phyloP scores from a whole-genome alignment of 2,888 invertebrate genomes.

The Volucella bombylans region DNA sequence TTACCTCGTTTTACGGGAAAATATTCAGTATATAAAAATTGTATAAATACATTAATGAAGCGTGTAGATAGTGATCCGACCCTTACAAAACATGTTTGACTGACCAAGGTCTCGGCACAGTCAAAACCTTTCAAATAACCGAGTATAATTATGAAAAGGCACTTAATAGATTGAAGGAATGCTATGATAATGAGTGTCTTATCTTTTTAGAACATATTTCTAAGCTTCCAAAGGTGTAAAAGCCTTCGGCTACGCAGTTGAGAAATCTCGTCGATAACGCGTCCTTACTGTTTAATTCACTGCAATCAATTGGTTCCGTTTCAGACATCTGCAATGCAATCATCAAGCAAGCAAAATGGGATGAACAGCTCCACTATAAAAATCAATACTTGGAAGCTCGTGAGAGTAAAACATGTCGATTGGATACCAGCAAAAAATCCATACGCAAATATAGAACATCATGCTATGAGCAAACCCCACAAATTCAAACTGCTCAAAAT shows the following conservation, averaged over 20 bases:
- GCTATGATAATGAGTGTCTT: slow-evolving; percentile 9
- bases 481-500: slow-evolving; percentile 32
- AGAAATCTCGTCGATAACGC: too few relatives aligned
- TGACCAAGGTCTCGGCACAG: slow-evolving; percentile 16
- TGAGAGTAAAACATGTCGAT: too few relatives aligned
- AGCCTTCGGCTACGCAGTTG: too few relatives aligned
- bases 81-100: slow-evolving; percentile 21
- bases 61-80: not conserved
- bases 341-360: too few relatives aligned
- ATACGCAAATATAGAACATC: not conserved
- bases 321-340: not conserved
- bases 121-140: not conserved
- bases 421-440: too few relatives aligned
- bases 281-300: too few relatives aligned
- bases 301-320: slow-evolving; percentile 1
- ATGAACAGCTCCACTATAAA: too few relatives aligned
- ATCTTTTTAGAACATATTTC: too few relatives aligned
- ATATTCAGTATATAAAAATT: slow-evolving; percentile 13
- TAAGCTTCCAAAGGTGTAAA: not conserved
- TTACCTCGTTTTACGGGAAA: slow-evolving; percentile 6
- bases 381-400: too few relatives aligned
- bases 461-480: slow-evolving; percentile 6
- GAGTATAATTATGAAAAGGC: too few relatives aligned
- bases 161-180: slow-evolving; percentile 16
- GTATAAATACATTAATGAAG: slow-evolving; percentile 4